These are phyloP conservation scores for Bedellia somnulentella DNA, from an alignment of 2,888 invertebrate species.

Conservation along the genomic window DNA sequence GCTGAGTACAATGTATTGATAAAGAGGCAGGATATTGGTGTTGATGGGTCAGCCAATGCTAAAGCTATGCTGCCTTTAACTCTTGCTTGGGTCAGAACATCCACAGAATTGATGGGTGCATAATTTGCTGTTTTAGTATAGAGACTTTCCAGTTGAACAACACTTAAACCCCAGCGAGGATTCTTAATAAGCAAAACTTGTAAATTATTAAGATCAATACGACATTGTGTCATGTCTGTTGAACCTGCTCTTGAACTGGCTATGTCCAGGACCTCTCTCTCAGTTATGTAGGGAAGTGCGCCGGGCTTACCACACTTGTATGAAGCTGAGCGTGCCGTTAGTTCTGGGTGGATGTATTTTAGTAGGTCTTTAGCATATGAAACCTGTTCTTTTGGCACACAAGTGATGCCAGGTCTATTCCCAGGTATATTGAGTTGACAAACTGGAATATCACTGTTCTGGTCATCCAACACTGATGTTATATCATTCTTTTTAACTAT, in stretches of 20 bases:
- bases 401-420: conserved; percentile 63
- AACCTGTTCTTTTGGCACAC: conserved; percentile 65
- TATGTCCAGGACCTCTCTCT: conserved; percentile 64
- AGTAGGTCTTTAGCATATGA: conserved; percentile 65
- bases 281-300: conserved; percentile 61
- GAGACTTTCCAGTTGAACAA: conserved; percentile 44
- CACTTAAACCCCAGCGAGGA: conserved; percentile 71
- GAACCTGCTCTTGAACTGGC: conserved; percentile 30
- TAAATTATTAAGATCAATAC: conserved; percentile 64
- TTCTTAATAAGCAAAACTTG: conserved; percentile 70
- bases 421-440: conserved; percentile 56
- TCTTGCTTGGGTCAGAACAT: conserved; percentile 54
- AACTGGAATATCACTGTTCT: conserved; percentile 59
- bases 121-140: conserved; percentile 38
- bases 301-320: conserved; percentile 58
- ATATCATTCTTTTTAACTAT: conserved; percentile 66
- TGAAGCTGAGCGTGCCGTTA: conserved; percentile 60
- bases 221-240: conserved; percentile 41
- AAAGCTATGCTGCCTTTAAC: conserved; percentile 58
- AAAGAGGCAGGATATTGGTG: conserved; percentile 65
- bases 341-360: conserved; percentile 65
- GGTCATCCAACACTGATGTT: conserved; percentile 51
- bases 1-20: conserved; percentile 60
- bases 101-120: conserved; percentile 29
- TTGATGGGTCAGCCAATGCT: conserved; percentile 57